Percentiles rank a stretch among this genome's conserved stretches.
Evolutionary conservation across 2,797 vertebrate genomes (phyloP).

Genomic region (Varecia variegata): DNA sequence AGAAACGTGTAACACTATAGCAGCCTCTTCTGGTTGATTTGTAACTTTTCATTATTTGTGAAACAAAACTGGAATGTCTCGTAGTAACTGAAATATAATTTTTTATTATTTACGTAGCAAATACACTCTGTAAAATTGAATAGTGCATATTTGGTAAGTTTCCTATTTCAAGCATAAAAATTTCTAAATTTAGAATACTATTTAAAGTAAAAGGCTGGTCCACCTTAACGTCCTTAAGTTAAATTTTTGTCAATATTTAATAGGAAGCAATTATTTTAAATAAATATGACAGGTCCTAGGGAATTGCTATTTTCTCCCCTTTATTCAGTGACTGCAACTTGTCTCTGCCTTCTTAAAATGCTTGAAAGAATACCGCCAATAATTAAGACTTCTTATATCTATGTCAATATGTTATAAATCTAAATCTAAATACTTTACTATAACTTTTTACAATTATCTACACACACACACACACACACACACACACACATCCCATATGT

Average conservation of each 20-base stretch:
- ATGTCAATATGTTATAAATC: background rate
- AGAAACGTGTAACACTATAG: background rate
- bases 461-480: background rate
- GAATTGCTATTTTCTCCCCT: background rate
- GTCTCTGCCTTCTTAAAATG: background rate
- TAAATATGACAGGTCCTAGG: background rate
- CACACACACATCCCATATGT: background rate
- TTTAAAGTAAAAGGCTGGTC: background rate
- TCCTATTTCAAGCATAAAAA: background rate
- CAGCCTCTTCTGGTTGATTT: background rate
- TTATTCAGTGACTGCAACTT: background rate
- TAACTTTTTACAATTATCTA: background rate
- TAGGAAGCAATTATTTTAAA: background rate
- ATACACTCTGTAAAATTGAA: background rate
- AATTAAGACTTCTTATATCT: background rate
- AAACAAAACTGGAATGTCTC: background rate
- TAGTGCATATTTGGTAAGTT: background rate
- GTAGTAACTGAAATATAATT: background rate
- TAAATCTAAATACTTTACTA: background rate
- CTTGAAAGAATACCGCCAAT: background rate
- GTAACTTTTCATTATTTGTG: background rate
- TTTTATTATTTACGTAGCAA: background rate
- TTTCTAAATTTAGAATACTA: background rate
- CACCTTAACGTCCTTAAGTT: background rate
- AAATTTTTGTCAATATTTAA: background rate